These are phyloP conservation scores for Eilema sororculum DNA, from an alignment of 2,888 invertebrate genomes.

Conservation along the genomic window DNA sequence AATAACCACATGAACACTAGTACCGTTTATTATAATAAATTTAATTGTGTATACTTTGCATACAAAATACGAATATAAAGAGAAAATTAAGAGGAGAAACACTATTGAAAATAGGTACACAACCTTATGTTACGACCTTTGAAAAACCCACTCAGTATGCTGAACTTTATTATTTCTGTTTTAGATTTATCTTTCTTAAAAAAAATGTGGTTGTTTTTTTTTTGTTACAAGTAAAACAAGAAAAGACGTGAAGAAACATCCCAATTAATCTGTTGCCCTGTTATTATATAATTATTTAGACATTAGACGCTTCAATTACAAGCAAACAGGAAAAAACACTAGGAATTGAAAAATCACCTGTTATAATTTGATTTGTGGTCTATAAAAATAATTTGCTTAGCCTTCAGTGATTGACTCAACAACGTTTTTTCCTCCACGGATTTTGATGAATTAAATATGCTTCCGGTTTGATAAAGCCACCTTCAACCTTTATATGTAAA, in stretches of 20 bases:
- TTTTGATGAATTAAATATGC: not conserved
- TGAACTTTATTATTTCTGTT: too few species aligned
- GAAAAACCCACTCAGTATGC: too few species aligned
- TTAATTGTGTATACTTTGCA: too few species aligned
- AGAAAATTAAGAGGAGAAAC: too few species aligned
- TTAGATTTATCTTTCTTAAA: too few species aligned
- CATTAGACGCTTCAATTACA: not conserved
- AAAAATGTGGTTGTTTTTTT: too few species aligned
- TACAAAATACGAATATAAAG: too few species aligned
- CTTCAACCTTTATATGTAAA: not conserved
- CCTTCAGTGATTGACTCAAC: not conserved
- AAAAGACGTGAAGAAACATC: not conserved
- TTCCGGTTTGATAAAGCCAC: not conserved
- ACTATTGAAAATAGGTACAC: too few species aligned
- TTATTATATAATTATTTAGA: not conserved
- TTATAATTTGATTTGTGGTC: not conserved
- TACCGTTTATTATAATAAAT: too few species aligned
- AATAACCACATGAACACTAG: too few species aligned
- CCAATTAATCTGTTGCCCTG: not conserved
- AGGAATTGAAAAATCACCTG: not conserved
- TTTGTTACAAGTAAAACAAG: not conserved
- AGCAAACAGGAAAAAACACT: not conserved
- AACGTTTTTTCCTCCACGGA: not conserved
- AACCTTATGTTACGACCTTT: too few species aligned
- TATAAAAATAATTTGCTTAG: not conserved